Evolutionary conservation across 1,140 invertebrate species (phyloP).

Genomic region (Zaprionus davidi): DNA sequence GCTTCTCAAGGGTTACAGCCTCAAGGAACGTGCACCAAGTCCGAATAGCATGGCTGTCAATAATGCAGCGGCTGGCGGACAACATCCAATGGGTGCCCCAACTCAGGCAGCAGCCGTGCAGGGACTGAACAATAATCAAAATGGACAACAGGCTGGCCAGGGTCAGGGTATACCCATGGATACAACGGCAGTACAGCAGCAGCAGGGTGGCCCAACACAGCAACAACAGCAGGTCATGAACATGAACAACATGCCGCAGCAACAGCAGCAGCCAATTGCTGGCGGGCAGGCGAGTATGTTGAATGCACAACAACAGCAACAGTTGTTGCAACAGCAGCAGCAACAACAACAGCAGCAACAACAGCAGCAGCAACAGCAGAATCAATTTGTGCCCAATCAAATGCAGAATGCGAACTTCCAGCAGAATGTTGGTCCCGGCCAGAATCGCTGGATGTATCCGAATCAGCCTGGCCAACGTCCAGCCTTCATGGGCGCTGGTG

Average conservation of each 20-base stretch:
- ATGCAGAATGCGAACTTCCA: conserved; percentile 78
- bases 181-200: conserved; percentile 53
- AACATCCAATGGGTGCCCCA: conserved; percentile 38
- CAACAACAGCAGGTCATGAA: conserved; percentile 59
- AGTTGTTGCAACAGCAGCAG: conserved; percentile 65
- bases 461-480: conserved; percentile 74
- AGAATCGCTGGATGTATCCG: conserved; percentile 78
- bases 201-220: conserved; percentile 45
- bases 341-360: conserved; percentile 73
- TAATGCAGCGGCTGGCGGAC: conserved; percentile 42
- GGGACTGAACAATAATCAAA: conserved; percentile 31
- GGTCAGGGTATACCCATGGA: conserved; percentile 58
- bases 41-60: conserved; percentile 85
- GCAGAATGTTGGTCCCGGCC: conserved; percentile 62
- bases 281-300: conserved; percentile 49
- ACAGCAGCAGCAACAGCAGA: conserved; percentile 55
- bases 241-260: conserved; percentile 60
- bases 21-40: conserved; percentile 93
- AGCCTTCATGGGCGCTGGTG: conserved; percentile 61
- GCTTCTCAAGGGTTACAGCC: conserved; percentile 89
- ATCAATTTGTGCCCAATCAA: conserved; percentile 72
- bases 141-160: conserved; percentile 47
- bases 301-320: conserved; percentile 81
- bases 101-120: conserved; percentile 27
- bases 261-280: conserved; percentile 39